Percentiles rank a stretch among this genome's conserved stretches.
Evolutionary conservation across 2,888 invertebrate species (phyloP).

Genomic region (Drosophila nigritarsus): DNA sequence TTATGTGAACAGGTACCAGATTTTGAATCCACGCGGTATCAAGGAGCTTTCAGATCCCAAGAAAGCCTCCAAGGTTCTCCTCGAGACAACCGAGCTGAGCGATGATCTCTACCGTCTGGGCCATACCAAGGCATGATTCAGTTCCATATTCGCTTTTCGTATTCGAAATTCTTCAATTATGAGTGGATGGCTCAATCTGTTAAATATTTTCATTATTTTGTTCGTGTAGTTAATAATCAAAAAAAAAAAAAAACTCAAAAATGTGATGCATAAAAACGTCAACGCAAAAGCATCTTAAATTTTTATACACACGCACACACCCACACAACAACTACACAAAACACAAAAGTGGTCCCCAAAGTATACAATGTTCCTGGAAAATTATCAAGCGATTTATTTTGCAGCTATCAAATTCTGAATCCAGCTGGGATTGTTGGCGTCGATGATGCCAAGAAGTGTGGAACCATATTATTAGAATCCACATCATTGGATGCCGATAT

Average conservation of each 20-base stretch:
- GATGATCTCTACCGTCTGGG: slow-evolving; percentile 97
- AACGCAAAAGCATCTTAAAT: slow-evolving; percentile 40
- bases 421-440: slow-evolving; percentile 93
- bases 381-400: slow-evolving; percentile 70
- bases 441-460: slow-evolving; percentile 90
- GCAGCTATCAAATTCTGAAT: slow-evolving; percentile 99
- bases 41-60: slow-evolving; percentile 91
- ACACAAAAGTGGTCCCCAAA: slow-evolving; percentile 42
- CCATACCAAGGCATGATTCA: slow-evolving; percentile 97
- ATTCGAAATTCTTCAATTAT: slow-evolving; percentile 63
- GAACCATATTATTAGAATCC: slow-evolving; percentile 87
- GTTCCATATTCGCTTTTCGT: slow-evolving; percentile 41
- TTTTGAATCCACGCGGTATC: slow-evolving; percentile 96
- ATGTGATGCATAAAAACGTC: slow-evolving; percentile 44
- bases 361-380: slow-evolving; percentile 35
- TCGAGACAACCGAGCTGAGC: slow-evolving; percentile 93
- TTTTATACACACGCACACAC: slow-evolving; percentile 5
- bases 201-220: slow-evolving; percentile 11
- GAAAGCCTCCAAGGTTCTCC: slow-evolving; percentile 93
- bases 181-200: slow-evolving; percentile 75
- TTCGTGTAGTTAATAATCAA: slow-evolving; percentile 68
- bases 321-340: slow-evolving; percentile 29
- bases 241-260: slow-evolving; percentile 1
- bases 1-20: slow-evolving; percentile 94
- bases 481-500: slow-evolving; percentile 95